A percentile compares a stretch with the other conserved stretches of the same genome.
Evolutionary conservation across 2,888 invertebrate genomes (phyloP).

Genomic region (Cryptocheilus praepositus): DNA sequence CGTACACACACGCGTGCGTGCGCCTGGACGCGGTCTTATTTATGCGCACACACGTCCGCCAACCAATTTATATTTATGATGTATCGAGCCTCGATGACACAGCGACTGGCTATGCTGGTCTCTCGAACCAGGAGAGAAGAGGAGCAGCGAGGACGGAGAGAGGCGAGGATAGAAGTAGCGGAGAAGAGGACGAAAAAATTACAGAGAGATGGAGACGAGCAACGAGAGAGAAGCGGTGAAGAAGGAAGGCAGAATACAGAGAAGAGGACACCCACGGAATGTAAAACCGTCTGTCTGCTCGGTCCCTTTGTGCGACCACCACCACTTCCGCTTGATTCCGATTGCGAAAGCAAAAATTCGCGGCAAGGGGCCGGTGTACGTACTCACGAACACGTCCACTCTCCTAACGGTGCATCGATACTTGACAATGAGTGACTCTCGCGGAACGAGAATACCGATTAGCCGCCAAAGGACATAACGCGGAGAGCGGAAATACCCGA

Average conservation of each 20-base stretch:
- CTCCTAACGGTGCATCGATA: too few species aligned
- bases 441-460: too few species aligned
- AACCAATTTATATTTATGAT: conserved; percentile 63
- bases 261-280: conserved; percentile 48
- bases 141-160: conserved; percentile 22
- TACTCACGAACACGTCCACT: too few species aligned
- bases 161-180: neutral
- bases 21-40: conserved; percentile 32
- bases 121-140: conserved; percentile 41
- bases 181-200: neutral
- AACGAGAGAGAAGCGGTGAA: conserved; percentile 19
- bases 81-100: conserved; percentile 65
- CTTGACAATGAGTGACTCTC: too few species aligned
- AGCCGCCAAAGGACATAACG: too few species aligned
- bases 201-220: conserved; percentile 18
- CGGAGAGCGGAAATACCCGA: too few species aligned
- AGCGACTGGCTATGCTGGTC: conserved; percentile 63
- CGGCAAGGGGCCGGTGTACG: neutral
- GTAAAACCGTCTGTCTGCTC: conserved; percentile 32
- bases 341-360: conserved; percentile 26
- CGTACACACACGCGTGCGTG: conserved; percentile 26
- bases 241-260: neutral
- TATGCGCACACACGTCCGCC: conserved; percentile 45
- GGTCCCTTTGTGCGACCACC: conserved; percentile 28
- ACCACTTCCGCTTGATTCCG: conserved; percentile 31